Conservation (phyloP, 2,888 invertebrate species). For the Cyclophora albipunctata region DNA sequence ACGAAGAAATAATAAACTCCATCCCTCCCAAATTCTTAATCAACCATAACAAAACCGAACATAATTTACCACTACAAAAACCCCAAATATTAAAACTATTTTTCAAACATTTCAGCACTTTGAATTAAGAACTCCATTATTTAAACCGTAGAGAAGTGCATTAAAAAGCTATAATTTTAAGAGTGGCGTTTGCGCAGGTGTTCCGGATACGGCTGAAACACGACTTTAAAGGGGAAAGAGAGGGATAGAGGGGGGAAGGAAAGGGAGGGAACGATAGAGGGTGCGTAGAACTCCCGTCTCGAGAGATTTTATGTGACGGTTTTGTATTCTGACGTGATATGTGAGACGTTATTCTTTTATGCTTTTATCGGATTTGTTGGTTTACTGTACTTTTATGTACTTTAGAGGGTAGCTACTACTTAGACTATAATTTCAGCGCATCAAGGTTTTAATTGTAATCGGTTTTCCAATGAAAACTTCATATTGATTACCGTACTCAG, state of each 20-base stretch:
- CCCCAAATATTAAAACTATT: slow-evolving; percentile 26
- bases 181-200: slow-evolving; percentile 60
- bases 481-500: too few relatives aligned
- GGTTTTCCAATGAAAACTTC: too few relatives aligned
- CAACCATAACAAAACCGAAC: slow-evolving; percentile 1
- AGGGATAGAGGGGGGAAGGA: slow-evolving; percentile 12
- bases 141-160: slow-evolving; percentile 47
- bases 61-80: slow-evolving; percentile 8
- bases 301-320: slow-evolving; percentile 23
- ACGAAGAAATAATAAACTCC: too few relatives aligned
- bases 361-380: neutral
- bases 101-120: slow-evolving; percentile 47
- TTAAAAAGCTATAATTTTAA: slow-evolving; percentile 63
- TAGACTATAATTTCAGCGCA: too few relatives aligned
- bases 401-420: too few relatives aligned
- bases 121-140: slow-evolving; percentile 56
- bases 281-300: slow-evolving; percentile 31
- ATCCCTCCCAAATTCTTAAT: neutral
- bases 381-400: too few relatives aligned
- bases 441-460: too few relatives aligned
- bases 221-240: slow-evolving; percentile 18
- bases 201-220: slow-evolving; percentile 65
- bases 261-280: slow-evolving; percentile 30
- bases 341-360: slow-evolving; percentile 6
- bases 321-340: slow-evolving; percentile 1